phyloP scores from a whole-genome alignment of 2,797 vertebrate species.

The Dryobates pubescens region DNA sequence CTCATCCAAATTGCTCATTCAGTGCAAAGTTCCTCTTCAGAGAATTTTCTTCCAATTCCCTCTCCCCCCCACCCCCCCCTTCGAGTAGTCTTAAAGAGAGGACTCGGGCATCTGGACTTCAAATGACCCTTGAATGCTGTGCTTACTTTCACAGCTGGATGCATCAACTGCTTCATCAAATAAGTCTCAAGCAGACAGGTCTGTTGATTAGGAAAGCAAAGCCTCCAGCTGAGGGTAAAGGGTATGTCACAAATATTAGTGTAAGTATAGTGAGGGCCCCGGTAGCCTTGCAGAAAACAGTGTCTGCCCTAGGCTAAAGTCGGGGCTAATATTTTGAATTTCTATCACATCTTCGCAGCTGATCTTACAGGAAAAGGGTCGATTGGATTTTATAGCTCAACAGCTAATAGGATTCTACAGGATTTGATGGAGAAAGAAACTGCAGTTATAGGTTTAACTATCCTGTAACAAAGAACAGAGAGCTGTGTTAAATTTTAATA shows the following conservation, averaged over 20 bases:
- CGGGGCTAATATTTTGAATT: conserved; percentile 57
- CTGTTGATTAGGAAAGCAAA: conserved; percentile 56
- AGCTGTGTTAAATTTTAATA: conserved; percentile 34
- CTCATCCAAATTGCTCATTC: background rate
- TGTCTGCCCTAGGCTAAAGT: conserved; percentile 35
- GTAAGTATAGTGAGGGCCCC: conserved; percentile 23
- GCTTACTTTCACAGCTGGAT: conserved; percentile 53
- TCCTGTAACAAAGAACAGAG: background rate
- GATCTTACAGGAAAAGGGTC: conserved; percentile 34
- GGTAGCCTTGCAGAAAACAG: conserved; percentile 19
- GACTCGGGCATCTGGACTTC: conserved; percentile 50
- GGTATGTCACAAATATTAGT: conserved; percentile 64
- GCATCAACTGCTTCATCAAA: conserved; percentile 54
- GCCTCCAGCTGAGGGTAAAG: conserved; percentile 53
- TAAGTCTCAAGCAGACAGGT: conserved; percentile 58
- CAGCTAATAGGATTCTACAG: conserved; percentile 60
- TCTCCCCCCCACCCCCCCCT: background rate
- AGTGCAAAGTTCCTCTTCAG: background rate
- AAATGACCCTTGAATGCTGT: conserved; percentile 62
- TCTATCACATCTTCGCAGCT: conserved; percentile 40
- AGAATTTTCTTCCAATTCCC: conserved; percentile 1
- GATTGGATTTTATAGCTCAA: conserved; percentile 60
- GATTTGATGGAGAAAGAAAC: conserved; percentile 61
- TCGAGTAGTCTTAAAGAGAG: conserved; percentile 37
- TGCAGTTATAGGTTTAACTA: conserved; percentile 12